Evolutionary conservation across 2,797 vertebrate species (phyloP), one percentile per base, ranked within the genome.

Genomic region (Fringilla coelebs): DNA sequence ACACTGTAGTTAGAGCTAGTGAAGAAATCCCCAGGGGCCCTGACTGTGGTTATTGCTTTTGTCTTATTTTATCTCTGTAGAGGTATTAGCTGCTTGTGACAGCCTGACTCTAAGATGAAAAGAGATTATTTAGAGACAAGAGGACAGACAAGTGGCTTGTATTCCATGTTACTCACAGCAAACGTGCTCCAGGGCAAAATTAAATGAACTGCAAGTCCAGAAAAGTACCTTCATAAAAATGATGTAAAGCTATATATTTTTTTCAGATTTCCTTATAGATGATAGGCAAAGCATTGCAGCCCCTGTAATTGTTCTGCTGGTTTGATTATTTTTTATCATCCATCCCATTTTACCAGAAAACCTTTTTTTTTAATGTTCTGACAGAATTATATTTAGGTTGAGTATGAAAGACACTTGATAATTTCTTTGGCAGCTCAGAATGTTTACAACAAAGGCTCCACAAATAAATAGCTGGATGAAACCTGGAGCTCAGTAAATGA

Each of bases 11-110:
- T 89, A 78, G 85, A 85, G 76, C 74, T 54, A 8, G 73, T 17
- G 85, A 83, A 88, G 88, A 78, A 91, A 82, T 92, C 94, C 90
- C 92, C 19, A 32, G 55, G 36, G 91, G 90, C 76, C 52, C 68
- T 38, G 66, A 1, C 90, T 95, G 79, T 43, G 73, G 78, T 95
- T 97, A 94, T 95, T 96, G 95, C 91, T 91, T 94, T 96, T 96
- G 94, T 91, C 88, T 92, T 89, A 89, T 93, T 95, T 93, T 72
- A 88, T 92, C 89, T 90, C 77, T 75, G 68, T 26, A 55, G 90
- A 93, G 77, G 93, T 84, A 95, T 94, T 88, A 40, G 13, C 88
- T 58, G 68, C 86, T 78, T 62, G 93, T 94, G 93, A 96, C 92
- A 96, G 91, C 84, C 79, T 38, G 65, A 34, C 73, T 84, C 83